Evolutionary conservation across 2,797 vertebrate genomes (phyloP), one percentile per base, ranked within the genome.

Genomic region (Crocodylus rhombifer): DNA sequence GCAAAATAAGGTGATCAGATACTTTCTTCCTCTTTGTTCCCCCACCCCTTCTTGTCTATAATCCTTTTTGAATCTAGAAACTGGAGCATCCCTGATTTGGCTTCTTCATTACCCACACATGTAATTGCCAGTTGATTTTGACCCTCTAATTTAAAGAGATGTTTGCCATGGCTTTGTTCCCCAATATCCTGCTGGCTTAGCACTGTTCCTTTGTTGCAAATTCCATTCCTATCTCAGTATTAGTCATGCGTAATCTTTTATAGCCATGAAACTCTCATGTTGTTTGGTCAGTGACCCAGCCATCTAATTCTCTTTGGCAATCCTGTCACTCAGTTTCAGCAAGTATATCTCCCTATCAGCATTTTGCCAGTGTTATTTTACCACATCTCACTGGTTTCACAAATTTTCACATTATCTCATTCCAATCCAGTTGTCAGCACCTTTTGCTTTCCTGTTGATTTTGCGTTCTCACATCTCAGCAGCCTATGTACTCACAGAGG

Each of bases 101-200:
- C 61, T 91, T 87, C 28, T 36, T 94, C n/a, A 93, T 91, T 87
- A 14, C 18, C 67, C 63, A 83, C 91, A 82, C 71, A 79, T 88
- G n/a, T 77, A 87, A 80, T 86, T 93, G 17, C 78, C 91, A 62
- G 26, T 67, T 86, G 76, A 56, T 95, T 94, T 85, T 90, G 56
- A 94, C 86, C 61, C 78, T 96, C 55, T 8, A 83, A 33, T 75
- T 95, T 36, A 26, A 93, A 81, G 78, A 95, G 93, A 92, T 95
- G 88, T 71, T 26, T 90, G 64, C 77, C n/a, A 9, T 88, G 84
- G 77, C 79, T 63, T 21, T 81, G 17, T 89, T 79, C 85, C 55
- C 8, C 81, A 60, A 95, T 93, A 93, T 93, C 81, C 77, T 91
- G 65, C 92, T 88, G 17, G 80, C 82, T 90, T 94, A 95, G 81